phyloP scores from a whole-genome alignment of 1,140 invertebrate genomes.

The Araneus ventricosus region DNA sequence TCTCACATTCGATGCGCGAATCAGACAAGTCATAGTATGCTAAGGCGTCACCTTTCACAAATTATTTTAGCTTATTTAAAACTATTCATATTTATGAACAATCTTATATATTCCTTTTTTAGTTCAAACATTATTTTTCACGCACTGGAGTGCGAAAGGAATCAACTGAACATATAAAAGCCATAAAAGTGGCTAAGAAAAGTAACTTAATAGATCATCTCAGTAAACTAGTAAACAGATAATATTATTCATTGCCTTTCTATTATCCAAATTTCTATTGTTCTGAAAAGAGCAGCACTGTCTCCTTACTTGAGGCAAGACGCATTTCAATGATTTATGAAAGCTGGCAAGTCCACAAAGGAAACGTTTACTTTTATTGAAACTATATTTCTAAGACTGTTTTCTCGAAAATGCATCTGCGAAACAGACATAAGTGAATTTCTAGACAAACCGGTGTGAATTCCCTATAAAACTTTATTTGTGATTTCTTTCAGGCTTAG shows the following conservation, averaged over 20 bases:
- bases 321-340: neutral
- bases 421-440: neutral
- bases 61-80: too few species aligned
- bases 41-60: too few species aligned
- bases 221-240: neutral
- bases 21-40: too few species aligned
- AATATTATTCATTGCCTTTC: neutral
- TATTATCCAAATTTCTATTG: constrained; percentile 11
- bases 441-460: neutral
- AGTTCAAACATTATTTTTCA: too few species aligned
- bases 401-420: neutral
- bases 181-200: neutral
- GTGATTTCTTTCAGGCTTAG: too few species aligned
- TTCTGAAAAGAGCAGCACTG: neutral
- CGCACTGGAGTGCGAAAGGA: too few species aligned
- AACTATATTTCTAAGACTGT: neutral
- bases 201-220: neutral
- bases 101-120: too few species aligned
- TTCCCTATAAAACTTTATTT: too few species aligned
- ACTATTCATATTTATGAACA: too few species aligned
- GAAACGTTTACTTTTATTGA: neutral
- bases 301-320: neutral
- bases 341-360: neutral
- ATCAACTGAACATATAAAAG: neutral
- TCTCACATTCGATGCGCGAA: too few species aligned